Percentiles rank a stretch among this genome's conserved stretches.
Conservation (phyloP, 2,113 vertebrate genomes). For the Corydoras sp. region DNA sequence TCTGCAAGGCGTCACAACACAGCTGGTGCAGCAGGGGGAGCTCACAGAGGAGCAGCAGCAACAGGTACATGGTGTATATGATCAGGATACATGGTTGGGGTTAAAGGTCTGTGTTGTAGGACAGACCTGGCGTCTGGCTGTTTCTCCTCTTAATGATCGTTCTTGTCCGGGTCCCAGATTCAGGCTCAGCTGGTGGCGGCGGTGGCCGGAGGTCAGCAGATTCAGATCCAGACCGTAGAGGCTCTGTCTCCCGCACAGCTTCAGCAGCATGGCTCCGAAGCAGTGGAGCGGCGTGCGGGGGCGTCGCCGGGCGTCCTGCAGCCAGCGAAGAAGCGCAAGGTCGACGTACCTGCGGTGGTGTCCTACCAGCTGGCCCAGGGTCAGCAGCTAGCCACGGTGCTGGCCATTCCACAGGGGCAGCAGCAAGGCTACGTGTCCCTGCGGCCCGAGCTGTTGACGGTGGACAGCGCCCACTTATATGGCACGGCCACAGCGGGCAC, state of each 20-base stretch:
- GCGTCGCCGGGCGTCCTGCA: slow-evolving; percentile 85
- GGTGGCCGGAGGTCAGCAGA: slow-evolving; percentile 84
- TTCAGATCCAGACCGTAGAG: slow-evolving; percentile 93
- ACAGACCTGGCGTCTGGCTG: too few species aligned
- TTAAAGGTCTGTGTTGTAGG: too few species aligned
- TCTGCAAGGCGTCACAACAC: slow-evolving; percentile 84
- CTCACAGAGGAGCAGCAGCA: slow-evolving; percentile 95
- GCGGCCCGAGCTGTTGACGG: slow-evolving; percentile 92
- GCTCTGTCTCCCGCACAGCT: slow-evolving; percentile 81
- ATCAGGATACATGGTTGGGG: too few species aligned
- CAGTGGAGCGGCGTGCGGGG: slow-evolving; percentile 77
- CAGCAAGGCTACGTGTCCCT: slow-evolving; percentile 96
- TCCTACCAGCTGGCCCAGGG: slow-evolving; percentile 90
- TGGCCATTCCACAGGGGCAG: slow-evolving; percentile 95
- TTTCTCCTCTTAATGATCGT: too few species aligned
- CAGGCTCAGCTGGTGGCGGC: slow-evolving; percentile 92
- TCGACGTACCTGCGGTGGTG: slow-evolving; percentile 92
- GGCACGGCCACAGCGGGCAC: slow-evolving; percentile 90
- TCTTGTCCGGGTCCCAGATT: slow-evolving; percentile 58
- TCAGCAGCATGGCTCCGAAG: slow-evolving; percentile 81
- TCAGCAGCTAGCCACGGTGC: slow-evolving; percentile 92
- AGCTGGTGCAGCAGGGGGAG: slow-evolving; percentile 82
- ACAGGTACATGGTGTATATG: slow-evolving; percentile 60
- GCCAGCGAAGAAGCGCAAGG: slow-evolving; percentile 97
- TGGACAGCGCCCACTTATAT: slow-evolving; percentile 95